Percentiles rank a stretch among this genome's conserved stretches.
Conservation (phyloP, 2,888 invertebrate species). For the Apamea sordens region DNA sequence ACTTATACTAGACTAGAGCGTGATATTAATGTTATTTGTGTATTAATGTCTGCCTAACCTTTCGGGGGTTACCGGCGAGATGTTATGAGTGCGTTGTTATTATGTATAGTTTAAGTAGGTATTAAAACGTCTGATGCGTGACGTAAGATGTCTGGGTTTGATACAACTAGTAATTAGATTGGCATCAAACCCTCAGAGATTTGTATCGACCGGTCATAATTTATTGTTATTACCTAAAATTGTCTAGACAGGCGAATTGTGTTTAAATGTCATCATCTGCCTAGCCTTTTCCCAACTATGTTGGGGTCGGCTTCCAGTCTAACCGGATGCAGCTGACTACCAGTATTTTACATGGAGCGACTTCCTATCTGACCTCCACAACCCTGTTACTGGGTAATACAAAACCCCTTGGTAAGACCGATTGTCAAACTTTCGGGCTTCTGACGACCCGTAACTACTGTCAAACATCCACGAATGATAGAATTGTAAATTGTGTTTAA, state of each 20-base stretch:
- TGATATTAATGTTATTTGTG: background rate
- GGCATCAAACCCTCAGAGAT: constrained; percentile 20
- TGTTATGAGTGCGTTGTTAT: background rate
- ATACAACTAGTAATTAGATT: constrained; percentile 24
- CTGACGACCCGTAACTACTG: no score
- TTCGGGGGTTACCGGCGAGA: background rate
- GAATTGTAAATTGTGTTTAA: background rate
- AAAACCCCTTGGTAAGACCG: no score
- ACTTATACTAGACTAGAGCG: background rate
- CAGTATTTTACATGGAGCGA: no score
- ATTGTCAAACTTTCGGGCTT: no score
- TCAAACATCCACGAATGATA: no score
- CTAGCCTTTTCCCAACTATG: no score
- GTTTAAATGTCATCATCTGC: no score
- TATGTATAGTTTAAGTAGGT: background rate
- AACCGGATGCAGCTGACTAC: no score
- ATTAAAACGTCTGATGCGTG: background rate
- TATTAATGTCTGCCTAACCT: background rate
- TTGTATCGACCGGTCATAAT: background rate
- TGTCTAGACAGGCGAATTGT: background rate
- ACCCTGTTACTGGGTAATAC: no score
- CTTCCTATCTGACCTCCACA: no score
- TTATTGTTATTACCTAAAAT: background rate
- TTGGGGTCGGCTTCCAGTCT: no score
- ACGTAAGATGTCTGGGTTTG: constrained; percentile 27